Percentiles rank a stretch among this genome's conserved stretches.
Conservation (phyloP, 2,113 vertebrate genomes). For the Tringa solitaria region DNA sequence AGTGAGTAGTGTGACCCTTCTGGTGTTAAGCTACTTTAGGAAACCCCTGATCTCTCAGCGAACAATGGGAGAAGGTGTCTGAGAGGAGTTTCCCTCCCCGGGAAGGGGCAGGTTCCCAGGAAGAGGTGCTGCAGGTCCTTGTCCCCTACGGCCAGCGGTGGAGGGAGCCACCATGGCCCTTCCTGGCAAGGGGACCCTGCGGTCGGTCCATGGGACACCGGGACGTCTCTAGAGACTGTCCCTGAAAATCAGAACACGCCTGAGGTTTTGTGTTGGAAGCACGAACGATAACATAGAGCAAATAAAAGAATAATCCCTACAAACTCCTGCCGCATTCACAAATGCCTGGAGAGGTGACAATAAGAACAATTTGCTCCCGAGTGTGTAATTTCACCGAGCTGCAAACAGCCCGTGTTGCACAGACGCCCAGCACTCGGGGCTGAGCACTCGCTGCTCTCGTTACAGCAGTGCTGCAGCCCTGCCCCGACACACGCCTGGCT, state of each 20-base stretch:
- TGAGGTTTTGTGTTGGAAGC: not conserved
- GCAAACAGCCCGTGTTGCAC: not conserved
- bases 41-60: not conserved
- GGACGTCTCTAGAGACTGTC: not conserved
- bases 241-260: accelerated
- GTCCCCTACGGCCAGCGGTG: accelerated
- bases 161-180: accelerated
- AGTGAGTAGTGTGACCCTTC: not conserved
- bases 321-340: no score
- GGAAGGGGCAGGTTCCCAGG: not conserved
- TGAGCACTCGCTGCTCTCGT: no score
- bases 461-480: no score
- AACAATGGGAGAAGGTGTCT: accelerated
- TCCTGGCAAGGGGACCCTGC: no score
- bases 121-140: accelerated
- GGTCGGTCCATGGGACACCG: not conserved
- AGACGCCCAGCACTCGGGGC: no score
- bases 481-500: no score
- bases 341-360: not conserved
- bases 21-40: not conserved
- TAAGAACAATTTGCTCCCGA: not conserved
- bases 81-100: not conserved
- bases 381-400: not conserved
- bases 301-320: not conserved
- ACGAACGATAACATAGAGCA: not conserved